A percentile compares a stretch with the other conserved stretches of the same genome.
Conservation (phyloP, 2,113 vertebrate genomes). For the Calyptommatus sinebrachiatus region DNA sequence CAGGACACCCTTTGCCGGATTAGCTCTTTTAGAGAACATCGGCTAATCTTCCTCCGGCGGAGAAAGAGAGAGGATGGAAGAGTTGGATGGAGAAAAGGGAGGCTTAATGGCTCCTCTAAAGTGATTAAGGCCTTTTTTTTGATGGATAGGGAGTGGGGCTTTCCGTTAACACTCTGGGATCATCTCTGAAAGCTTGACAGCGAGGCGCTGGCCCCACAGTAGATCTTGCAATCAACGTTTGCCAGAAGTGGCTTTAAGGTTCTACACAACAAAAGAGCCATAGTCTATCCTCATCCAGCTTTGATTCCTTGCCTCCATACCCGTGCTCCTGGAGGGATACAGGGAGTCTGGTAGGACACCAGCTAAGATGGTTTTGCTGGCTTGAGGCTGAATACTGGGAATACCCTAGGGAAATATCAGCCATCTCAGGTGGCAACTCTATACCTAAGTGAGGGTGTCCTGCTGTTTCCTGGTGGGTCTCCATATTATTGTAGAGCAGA, state of each 20-base stretch:
- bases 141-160: background rate
- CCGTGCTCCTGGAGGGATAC: background rate
- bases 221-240: background rate
- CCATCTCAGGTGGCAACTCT: too few species aligned
- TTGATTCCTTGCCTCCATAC: background rate
- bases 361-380: too few species aligned
- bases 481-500: too few species aligned
- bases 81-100: background rate
- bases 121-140: constrained; percentile 32
- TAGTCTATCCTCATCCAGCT: too few species aligned
- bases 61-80: background rate
- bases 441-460: too few species aligned
- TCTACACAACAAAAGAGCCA: background rate
- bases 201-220: background rate
- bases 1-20: constrained; percentile 16
- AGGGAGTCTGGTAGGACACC: too few species aligned
- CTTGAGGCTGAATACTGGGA: too few species aligned
- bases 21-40: constrained; percentile 23
- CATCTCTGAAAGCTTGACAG: background rate
- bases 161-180: background rate
- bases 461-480: too few species aligned
- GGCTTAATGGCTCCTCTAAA: constrained; percentile 11
- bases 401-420: too few species aligned
- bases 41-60: constrained; percentile 8
- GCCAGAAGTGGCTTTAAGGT: background rate